Conservation (phyloP, 2,888 invertebrate species). For the Mesorhabditis spiculigera region DNA sequence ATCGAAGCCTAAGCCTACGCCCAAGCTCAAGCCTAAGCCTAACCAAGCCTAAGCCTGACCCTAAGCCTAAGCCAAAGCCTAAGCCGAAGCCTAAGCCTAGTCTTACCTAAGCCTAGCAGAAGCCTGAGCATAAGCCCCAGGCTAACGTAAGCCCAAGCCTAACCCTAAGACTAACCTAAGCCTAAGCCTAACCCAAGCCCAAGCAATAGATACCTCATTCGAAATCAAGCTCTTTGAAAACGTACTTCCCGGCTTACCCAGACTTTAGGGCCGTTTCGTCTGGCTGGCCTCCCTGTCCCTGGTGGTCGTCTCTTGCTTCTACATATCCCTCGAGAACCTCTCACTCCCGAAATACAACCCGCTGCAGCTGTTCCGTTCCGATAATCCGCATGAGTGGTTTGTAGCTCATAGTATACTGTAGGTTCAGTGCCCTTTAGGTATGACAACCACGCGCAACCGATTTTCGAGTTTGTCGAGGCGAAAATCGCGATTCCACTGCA, state of each 20-base stretch:
- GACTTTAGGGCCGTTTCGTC: conserved; percentile 30
- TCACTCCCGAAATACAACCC: conserved; percentile 55
- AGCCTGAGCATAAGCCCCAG: no score
- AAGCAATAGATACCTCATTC: no score
- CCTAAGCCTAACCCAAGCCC: no score
- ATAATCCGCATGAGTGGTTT: conserved; percentile 50
- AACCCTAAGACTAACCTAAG: no score
- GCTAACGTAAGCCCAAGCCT: no score
- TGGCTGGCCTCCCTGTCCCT: conserved; percentile 36
- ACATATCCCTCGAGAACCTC: conserved; percentile 36
- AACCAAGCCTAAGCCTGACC: no score
- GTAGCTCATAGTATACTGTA: neutral
- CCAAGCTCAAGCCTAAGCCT: no score
- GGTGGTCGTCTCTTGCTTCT: conserved; percentile 31
- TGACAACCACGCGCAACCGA: conserved; percentile 51
- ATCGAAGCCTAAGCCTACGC: no score
- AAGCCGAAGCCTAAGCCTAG: no score
- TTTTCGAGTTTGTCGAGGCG: conserved; percentile 39
- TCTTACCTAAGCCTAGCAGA: no score
- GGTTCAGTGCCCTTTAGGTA: conserved; percentile 29
- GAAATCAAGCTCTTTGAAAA: no score
- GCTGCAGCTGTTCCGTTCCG: conserved; percentile 51
- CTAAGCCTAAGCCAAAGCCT: no score
- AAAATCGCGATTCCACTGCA: conserved; percentile 51
- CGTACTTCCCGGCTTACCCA: neutral